Percentiles rank a stretch among this genome's conserved stretches.
Conservation (phyloP, 2,888 invertebrate species). For the Loripinus fragilis region DNA sequence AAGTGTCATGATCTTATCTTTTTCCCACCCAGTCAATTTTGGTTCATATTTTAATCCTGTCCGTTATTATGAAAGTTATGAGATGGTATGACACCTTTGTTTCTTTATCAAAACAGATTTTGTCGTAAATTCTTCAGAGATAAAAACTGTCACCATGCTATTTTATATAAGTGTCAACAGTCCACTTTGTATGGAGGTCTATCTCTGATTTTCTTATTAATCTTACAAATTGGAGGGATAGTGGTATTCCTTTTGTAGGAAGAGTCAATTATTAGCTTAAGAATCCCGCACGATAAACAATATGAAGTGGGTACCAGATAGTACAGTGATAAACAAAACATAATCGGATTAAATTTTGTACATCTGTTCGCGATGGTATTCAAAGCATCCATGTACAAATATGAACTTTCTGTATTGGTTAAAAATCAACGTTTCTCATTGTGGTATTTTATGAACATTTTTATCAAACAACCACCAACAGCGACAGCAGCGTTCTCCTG, state of each 20-base stretch:
- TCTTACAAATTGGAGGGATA: constrained; percentile 4
- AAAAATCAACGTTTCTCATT: too few relatives aligned
- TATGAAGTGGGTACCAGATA: constrained; percentile 3
- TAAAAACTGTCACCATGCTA: constrained; percentile 4
- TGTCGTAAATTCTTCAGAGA: background rate
- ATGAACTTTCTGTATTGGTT: too few relatives aligned
- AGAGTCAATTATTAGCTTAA: constrained; percentile 9
- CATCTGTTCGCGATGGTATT: background rate
- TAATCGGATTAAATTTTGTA: background rate
- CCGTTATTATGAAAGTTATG: background rate
- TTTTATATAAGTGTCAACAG: background rate
- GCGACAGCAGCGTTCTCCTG: too few relatives aligned
- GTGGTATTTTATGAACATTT: too few relatives aligned
- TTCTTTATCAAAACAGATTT: constrained; percentile 4
- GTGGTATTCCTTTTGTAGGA: constrained; percentile 5
- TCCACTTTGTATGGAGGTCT: background rate
- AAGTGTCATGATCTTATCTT: background rate
- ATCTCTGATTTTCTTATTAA: constrained; percentile 15
- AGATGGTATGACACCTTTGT: background rate
- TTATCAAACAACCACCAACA: too few relatives aligned
- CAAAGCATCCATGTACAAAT: too few relatives aligned
- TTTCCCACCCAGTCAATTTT: background rate
- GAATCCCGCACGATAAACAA: background rate
- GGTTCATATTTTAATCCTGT: background rate
- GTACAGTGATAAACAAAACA: background rate